These are phyloP conservation scores for Rhabdomys dilectus DNA, from an alignment of 2,113 vertebrate genomes.

Conservation along the genomic window DNA sequence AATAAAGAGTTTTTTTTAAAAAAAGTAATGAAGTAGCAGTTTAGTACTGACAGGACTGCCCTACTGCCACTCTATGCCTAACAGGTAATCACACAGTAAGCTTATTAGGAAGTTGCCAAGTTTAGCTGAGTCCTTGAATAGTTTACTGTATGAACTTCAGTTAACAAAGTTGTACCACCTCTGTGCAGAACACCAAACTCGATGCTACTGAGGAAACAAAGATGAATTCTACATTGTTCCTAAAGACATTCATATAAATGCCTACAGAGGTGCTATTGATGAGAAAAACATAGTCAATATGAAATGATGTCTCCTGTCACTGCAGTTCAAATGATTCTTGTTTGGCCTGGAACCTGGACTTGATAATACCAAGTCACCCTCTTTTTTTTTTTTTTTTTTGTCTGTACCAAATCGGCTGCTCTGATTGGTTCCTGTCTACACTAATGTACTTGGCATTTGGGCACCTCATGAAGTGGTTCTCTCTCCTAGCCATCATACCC, in stretches of 20 bases:
- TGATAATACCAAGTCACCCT: not conserved
- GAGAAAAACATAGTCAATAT: not conserved
- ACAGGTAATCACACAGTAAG: not conserved
- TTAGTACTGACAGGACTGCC: not conserved
- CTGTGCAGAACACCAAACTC: conserved; percentile 19
- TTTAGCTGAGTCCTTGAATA: not conserved
- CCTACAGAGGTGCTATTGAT: not conserved
- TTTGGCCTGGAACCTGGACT: not conserved
- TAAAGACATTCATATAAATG: not conserved
- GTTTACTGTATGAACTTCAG: conserved; percentile 5
- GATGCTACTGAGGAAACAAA: not conserved
- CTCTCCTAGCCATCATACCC: not conserved
- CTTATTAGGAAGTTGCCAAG: not conserved
- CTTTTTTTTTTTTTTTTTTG: not conserved
- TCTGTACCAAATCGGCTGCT: fast-evolving
- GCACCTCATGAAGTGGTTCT: not conserved
- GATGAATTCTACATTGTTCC: not conserved
- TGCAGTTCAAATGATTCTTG: not conserved
- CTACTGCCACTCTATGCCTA: not conserved
- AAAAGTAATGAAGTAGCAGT: not conserved
- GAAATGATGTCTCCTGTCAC: not conserved
- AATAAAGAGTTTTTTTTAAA: not conserved
- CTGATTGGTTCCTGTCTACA: not conserved
- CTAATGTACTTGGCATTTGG: not conserved
- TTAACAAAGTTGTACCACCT: not conserved